These are phyloP conservation scores for Aquatica leii DNA, from an alignment of 2,888 invertebrate genomes.

Conservation along the genomic window DNA sequence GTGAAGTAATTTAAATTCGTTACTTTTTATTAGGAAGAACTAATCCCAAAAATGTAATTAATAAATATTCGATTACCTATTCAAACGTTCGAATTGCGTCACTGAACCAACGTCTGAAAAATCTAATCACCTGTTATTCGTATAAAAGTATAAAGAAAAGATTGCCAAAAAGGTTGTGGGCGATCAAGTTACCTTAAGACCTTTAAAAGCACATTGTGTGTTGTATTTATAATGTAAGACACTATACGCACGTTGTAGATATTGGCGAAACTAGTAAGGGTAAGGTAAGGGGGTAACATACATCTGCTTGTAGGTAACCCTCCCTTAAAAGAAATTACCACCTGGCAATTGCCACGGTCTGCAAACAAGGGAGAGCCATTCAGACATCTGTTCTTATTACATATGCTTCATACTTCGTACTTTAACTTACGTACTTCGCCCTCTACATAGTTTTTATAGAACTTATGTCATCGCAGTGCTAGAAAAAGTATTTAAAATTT, in stretches of 20 bases:
- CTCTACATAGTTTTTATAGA: conserved; percentile 12
- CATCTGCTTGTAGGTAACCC: conserved; percentile 58
- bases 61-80: conserved; percentile 7
- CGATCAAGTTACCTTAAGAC: conserved; percentile 21
- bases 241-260: conserved; percentile 33
- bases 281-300: conserved; percentile 51
- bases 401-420: conserved; percentile 44
- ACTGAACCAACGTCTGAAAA: conserved; percentile 4
- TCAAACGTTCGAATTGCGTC: conserved; percentile 10
- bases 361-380: conserved; percentile 57
- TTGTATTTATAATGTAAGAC: conserved; percentile 23
- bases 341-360: conserved; percentile 61
- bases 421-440: conserved; percentile 25
- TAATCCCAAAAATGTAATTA: not conserved
- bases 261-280: conserved; percentile 35
- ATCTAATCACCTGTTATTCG: conserved; percentile 5
- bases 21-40: not conserved
- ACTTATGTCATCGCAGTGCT: conserved; percentile 1
- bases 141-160: not conserved
- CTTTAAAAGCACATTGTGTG: not conserved
- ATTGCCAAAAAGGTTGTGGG: conserved; percentile 15
- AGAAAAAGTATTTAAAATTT: not conserved
- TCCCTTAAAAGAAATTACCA: conserved; percentile 61
- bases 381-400: conserved; percentile 46
- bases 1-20: not conserved